These are phyloP conservation scores for Cinclus mexicanus DNA, from an alignment of 2,113 vertebrate species.

Conservation along the genomic window DNA sequence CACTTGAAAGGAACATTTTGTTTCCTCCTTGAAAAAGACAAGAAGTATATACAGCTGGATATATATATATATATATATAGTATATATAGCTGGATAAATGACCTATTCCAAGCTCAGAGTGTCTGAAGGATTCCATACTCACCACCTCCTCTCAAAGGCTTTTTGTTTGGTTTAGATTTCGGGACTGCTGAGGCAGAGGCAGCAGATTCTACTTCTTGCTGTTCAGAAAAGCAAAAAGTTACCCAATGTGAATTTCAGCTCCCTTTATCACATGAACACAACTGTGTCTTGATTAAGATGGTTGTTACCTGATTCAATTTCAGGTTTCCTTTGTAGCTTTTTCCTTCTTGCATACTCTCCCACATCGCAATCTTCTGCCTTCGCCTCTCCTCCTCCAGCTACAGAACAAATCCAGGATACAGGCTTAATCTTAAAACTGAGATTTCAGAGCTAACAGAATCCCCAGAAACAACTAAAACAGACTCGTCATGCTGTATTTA, in stretches of 20 bases:
- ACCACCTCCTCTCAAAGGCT: conserved; percentile 82
- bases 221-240: conserved; percentile 2
- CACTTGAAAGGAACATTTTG: not conserved
- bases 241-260: not conserved
- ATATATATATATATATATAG: too few species aligned
- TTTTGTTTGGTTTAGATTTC: conserved; percentile 82
- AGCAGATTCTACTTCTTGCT: conserved; percentile 71
- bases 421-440: not conserved
- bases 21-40: not conserved
- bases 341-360: conserved; percentile 90
- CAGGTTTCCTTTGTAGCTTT: conserved; percentile 77
- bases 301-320: conserved; percentile 71
- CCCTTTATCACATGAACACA: not conserved
- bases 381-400: conserved; percentile 91
- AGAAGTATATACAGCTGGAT: not conserved
- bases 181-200: conserved; percentile 69
- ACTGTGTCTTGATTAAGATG: too few species aligned
- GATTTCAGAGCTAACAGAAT: not conserved
- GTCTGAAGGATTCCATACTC: conserved; percentile 26
- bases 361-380: conserved; percentile 88
- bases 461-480: not conserved
- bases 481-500: not conserved
- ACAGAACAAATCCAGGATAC: not conserved
- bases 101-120: not conserved
- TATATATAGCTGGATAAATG: not conserved